Evolutionary conservation across 2,113 vertebrate genomes (phyloP).

Genomic region (Nanger granti): DNA sequence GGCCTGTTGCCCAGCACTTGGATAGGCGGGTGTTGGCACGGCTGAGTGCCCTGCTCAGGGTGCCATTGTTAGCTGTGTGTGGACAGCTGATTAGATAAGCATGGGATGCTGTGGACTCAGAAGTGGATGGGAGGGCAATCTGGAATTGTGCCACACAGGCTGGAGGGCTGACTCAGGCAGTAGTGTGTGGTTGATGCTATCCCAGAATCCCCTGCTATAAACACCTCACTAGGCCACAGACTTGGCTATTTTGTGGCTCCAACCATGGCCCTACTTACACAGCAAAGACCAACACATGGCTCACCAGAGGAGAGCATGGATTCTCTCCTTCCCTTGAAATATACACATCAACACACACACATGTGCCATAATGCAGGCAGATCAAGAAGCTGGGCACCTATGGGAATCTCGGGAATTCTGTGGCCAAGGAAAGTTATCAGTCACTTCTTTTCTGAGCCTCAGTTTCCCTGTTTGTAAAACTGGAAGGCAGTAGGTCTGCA

Average conservation of each 20-base stretch:
- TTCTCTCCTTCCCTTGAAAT: not conserved
- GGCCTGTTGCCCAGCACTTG: not conserved
- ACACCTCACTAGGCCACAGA: not conserved
- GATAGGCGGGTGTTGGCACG: not conserved
- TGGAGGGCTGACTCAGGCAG: not conserved
- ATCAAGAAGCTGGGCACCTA: not conserved
- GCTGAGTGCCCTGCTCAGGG: not conserved
- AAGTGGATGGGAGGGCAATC: not conserved
- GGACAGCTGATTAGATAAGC: not conserved
- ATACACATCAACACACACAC: not conserved
- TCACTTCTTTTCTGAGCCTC: not conserved
- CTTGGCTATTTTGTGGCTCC: not conserved
- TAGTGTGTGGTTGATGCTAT: not conserved
- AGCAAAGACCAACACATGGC: not conserved
- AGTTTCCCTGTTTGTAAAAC: slow-evolving; percentile 20
- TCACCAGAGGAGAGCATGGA: not conserved
- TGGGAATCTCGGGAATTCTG: not conserved
- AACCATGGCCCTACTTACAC: not conserved
- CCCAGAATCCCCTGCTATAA: not conserved
- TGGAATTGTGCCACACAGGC: not conserved
- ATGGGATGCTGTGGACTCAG: not conserved
- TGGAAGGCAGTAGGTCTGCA: not conserved
- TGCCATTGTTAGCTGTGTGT: not conserved
- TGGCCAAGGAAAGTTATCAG: not conserved
- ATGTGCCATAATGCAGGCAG: not conserved